Evolutionary conservation across 2,113 vertebrate species (phyloP), one percentile per base, ranked within the genome.

Genomic region (Sinocyclocheilus rhinocerous): DNA sequence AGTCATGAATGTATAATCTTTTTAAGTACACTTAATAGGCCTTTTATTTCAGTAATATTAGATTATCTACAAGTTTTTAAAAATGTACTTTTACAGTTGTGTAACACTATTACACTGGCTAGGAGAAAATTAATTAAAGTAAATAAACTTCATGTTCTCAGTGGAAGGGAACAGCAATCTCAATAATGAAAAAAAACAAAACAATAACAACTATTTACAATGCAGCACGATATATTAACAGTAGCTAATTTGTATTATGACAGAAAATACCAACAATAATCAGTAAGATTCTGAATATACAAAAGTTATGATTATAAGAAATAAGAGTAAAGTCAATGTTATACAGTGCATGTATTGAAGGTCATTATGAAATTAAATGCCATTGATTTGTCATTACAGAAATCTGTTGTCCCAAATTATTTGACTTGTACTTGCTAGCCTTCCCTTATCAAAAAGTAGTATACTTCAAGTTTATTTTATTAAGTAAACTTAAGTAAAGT

Each of bases 41-140:
- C 65, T 33, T 33, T 69, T 69, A 69, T 69, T 69, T 69, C 13
- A 69, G 65, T 69, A 33, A 69, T 69, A 69, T 33, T 57, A 57
- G 52, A 67, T 67, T 29, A 2, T 67, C 13, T 67, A 13, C 4
- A 24, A 4, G 10, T 55, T 55, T 16, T 18, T 1, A 55, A 55
- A 55, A 55, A 18, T 55, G 52, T 18, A 0, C 16, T 57, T 57
- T 57, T 4, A 24, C 12, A 24, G 63, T 65, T 65, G n/a, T 26
- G 63, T 26, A 65, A 65, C 63, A 65, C 2, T 29, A 65, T 65
- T 26, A 29, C 11, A 65, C 24, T 65, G 24, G 24, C 63, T 65
- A 13, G 63, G 24, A 26, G 10, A 65, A 65, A 65, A 65, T 65
- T 26, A 65, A 65, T 65, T 65, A 26, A 65, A 65, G 24, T 26